Evolutionary conservation across 2,888 invertebrate genomes (phyloP), one percentile per base, ranked within the genome.

Genomic region (Hypena proboscidalis): DNA sequence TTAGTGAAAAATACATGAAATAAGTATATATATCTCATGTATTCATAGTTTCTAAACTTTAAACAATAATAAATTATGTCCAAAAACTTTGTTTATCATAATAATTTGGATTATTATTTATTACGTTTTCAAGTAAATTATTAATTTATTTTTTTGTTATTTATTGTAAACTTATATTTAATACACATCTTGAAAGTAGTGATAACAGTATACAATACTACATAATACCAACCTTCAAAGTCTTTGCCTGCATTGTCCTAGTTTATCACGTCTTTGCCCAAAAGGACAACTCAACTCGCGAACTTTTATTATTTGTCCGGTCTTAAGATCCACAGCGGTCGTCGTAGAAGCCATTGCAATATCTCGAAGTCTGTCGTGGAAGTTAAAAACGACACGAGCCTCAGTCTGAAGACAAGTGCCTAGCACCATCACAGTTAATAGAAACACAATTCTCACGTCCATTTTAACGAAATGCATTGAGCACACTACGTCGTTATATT

Each of bases 291-390:
- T 59, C 15, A 85, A 50, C 19, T 76, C 74, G 4, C 83, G 87
- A 10, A 87, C 71, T 62, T 80, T 68, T 52, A 87, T 86, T 36
- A 87, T 73, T 73, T 85, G 83, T 38, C 80, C 50, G 22, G 68
- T 54, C 37, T 76, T 51, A 7, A 74, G 31, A 11, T 37, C 52
- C 37, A 60, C 59, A 4, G 49, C 63, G 1, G 62, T 51, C 0
- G 65, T 60, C 5, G 57, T 44, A 3, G 55, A 46, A 0, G 53
- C 59, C 25, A n/a, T n/a, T n/a, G n/a, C n/a, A n/a, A n/a, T n/a
- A n/a, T 53, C 33, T 43, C 30, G 30, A 34, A 75, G 48, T 51
- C 72, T 74, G 0, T 74, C 68, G 6, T 54, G 59, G 39, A 63
- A 67, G 53, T 74, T 69, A 38, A 77, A 73, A 27, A 59, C 55